Conservation (phyloP, 2,888 invertebrate species). For the Nephrotoma flavescens region DNA sequence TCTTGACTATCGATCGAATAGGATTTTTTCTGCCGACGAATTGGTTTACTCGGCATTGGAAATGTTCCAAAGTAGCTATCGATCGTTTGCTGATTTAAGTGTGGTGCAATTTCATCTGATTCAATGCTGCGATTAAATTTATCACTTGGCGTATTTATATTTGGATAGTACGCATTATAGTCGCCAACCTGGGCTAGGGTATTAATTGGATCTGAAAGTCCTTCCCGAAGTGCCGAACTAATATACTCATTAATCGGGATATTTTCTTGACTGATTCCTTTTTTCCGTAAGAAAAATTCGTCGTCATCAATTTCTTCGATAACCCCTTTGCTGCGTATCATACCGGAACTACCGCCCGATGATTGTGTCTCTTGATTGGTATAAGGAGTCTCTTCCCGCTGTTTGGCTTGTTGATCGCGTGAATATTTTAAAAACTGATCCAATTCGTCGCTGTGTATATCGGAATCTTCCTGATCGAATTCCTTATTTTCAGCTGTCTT, state of each 20-base stretch:
- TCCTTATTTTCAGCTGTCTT: slow-evolving; percentile 29
- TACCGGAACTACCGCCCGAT: slow-evolving; percentile 42
- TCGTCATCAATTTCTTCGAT: slow-evolving; percentile 78
- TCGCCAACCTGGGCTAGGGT: slow-evolving; percentile 46
- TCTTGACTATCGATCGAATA: slow-evolving; percentile 31
- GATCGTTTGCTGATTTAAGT: slow-evolving; percentile 11
- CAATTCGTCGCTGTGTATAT: slow-evolving; percentile 10
- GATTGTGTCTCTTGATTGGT: slow-evolving; percentile 40
- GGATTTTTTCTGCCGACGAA: slow-evolving; percentile 33
- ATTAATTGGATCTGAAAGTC: slow-evolving; percentile 52
- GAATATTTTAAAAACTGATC: slow-evolving; percentile 17
- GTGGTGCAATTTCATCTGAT: slow-evolving; percentile 1
- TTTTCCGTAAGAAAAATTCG: slow-evolving; percentile 71
- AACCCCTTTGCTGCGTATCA: slow-evolving; percentile 42
- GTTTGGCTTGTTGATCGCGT: slow-evolving; percentile 22
- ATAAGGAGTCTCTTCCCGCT: slow-evolving; percentile 17
- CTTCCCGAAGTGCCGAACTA: slow-evolving; percentile 65
- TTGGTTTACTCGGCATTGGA: slow-evolving; percentile 34
- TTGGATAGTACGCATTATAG: slow-evolving; percentile 14
- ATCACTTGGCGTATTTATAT: slow-evolving; percentile 5
- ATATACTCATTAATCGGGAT: slow-evolving; percentile 64
- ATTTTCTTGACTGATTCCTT: slow-evolving; percentile 69
- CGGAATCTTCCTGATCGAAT: slow-evolving; percentile 24
- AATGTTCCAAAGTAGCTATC: slow-evolving; percentile 23
- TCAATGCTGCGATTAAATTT: slow-evolving; percentile 9